Percentiles rank a stretch among this genome's conserved stretches.
Conservation (phyloP, 2,113 vertebrate species). For the Lota lota region DNA sequence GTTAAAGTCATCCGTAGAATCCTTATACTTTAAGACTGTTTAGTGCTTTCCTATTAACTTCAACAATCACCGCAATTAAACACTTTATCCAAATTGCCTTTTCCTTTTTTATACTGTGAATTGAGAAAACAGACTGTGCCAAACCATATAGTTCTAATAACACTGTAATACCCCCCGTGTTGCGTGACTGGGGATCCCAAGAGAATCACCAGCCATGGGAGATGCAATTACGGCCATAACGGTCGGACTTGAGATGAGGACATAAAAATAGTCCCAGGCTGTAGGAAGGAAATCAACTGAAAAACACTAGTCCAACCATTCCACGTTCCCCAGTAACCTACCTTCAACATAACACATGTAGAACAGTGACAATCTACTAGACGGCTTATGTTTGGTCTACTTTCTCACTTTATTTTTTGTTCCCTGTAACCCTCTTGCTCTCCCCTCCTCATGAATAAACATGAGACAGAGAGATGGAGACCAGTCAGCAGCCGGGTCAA, state of each 20-base stretch:
- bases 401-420: slow-evolving; percentile 18
- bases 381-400: slow-evolving; percentile 21
- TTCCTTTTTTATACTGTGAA: slow-evolving; percentile 24
- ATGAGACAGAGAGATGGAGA: slow-evolving; percentile 68
- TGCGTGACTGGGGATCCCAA: slow-evolving; percentile 53
- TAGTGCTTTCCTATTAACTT: slow-evolving; percentile 64
- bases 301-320: slow-evolving; percentile 65
- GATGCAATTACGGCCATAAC: slow-evolving; percentile 68
- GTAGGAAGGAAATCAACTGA: slow-evolving; percentile 53
- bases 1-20: too few relatives aligned
- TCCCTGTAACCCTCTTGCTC: slow-evolving; percentile 3
- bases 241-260: slow-evolving; percentile 59
- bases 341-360: slow-evolving; percentile 52
- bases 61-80: slow-evolving; percentile 64
- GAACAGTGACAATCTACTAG: slow-evolving; percentile 57
- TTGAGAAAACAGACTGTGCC: slow-evolving; percentile 49
- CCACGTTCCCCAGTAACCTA: slow-evolving; percentile 66
- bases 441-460: slow-evolving; percentile 69
- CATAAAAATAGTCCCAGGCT: slow-evolving; percentile 51
- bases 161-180: slow-evolving; percentile 39
- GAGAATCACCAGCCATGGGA: slow-evolving; percentile 66
- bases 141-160: slow-evolving; percentile 41
- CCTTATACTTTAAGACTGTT: slow-evolving; percentile 6
- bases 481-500: slow-evolving; percentile 68
- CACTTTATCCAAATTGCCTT: slow-evolving; percentile 46